Base-by-base conservation (phyloP, 2,888 invertebrate species). In the Acleris sparsana region DNA sequence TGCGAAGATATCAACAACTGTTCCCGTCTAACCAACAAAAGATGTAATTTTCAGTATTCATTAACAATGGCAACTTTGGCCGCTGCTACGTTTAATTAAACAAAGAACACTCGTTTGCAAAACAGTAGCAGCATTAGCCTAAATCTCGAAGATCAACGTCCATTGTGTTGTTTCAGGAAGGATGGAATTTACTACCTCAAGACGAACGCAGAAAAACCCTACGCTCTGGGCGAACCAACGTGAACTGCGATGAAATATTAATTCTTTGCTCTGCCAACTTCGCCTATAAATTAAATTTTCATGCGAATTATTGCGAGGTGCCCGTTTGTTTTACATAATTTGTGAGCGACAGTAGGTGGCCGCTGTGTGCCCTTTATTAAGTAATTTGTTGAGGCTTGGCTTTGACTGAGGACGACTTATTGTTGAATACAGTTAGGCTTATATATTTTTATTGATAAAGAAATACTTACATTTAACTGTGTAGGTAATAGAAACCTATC, bases 131-230 rank as follows among this genome's bases (percentile, higher is more conserved):
- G 78, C 75, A 76, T 82, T 80, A 80, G 79, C 78, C 80, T 83
- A 82, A 82, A 84, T 83, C 81, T 82, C 74, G 70, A 72, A 80
- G 80, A 83, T 82, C 79, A 82, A 80, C 75, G 77, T 70, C 75
- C 71, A 79, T 86, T 85, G 84, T 88, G 79, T 84, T 67, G 75
- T 90, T 90, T 71, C 89, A 93, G 93, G 80, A 91, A 93, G 78
- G 92, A 93, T 74, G 94, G 93, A 72, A 88, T 93, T 78, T 93
- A 92, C 86, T 93, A 93, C 84, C 88, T 94, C 73, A 86, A 80
- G 82, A 94, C 94, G 69, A 92, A 89, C 74, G 86, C 88, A n/a
- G 86, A 89, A 75, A 82, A 86, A 70, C 93, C 94, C 65, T 94
- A 83, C 84, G 93, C 93, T 61, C 76, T 89, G 66, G 88, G 89